These are phyloP conservation scores for Clusia tigrina DNA, from an alignment of 2,888 invertebrate species.

Conservation along the genomic window DNA sequence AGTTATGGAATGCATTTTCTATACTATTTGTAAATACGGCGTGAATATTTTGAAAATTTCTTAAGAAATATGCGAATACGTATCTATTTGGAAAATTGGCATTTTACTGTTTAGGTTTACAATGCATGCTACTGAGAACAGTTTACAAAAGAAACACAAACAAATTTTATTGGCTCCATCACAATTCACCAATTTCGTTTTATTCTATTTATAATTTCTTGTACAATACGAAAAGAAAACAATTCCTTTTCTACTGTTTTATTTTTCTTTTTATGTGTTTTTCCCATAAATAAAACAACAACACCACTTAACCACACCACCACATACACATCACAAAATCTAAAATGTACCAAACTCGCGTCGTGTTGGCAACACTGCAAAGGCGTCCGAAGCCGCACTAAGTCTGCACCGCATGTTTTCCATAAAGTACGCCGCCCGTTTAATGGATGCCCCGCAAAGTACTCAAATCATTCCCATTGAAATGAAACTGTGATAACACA, in stretches of 20 bases:
- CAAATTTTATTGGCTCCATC: neutral
- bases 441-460: slow-evolving; percentile 9
- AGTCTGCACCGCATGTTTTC: slow-evolving; percentile 78
- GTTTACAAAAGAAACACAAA: too few species aligned
- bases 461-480: neutral
- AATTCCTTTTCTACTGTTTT: slow-evolving; percentile 30
- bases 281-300: slow-evolving; percentile 37
- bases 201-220: neutral
- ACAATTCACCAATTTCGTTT: neutral
- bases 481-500: slow-evolving; percentile 4
- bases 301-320: slow-evolving; percentile 20
- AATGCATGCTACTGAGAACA: too few species aligned
- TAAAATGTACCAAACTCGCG: slow-evolving; percentile 17
- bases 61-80: neutral
- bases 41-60: neutral
- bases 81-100: neutral
- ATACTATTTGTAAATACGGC: neutral
- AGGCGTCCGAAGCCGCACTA: slow-evolving; percentile 74
- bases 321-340: slow-evolving; percentile 26
- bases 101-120: neutral
- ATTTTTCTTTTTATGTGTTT: slow-evolving; percentile 29
- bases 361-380: slow-evolving; percentile 41
- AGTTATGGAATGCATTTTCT: slow-evolving; percentile 63
- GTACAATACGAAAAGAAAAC: slow-evolving; percentile 16
- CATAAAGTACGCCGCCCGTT: slow-evolving; percentile 67